Evolutionary conservation across 2,113 vertebrate genomes (phyloP).

Genomic region (Labeo catla): DNA sequence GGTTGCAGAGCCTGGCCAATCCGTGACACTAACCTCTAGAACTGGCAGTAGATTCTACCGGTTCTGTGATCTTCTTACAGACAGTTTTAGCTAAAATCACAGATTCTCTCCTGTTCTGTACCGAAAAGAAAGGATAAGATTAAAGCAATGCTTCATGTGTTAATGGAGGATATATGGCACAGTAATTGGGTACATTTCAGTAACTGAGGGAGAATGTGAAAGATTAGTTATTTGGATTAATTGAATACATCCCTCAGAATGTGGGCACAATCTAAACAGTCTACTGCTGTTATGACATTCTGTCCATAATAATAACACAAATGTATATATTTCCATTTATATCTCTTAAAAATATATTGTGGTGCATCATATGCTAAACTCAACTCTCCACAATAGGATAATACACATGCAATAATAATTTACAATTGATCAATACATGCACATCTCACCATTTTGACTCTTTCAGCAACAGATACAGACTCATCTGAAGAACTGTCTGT

Average conservation of each 20-base stretch:
- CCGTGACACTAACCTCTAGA: no score
- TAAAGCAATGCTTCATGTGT: not conserved
- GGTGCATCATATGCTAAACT: not conserved
- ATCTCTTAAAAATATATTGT: not conserved
- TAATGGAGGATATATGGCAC: not conserved
- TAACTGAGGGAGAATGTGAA: not conserved
- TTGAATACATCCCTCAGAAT: not conserved
- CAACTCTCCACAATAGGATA: not conserved
- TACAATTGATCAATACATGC: not conserved
- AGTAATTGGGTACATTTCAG: not conserved
- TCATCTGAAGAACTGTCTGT: not conserved
- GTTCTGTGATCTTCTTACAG: not conserved
- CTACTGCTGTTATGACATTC: not conserved
- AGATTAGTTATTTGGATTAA: not conserved
- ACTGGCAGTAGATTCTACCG: not conserved
- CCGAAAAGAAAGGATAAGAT: not conserved
- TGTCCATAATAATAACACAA: not conserved
- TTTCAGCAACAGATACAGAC: constrained; percentile 2
- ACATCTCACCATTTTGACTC: constrained; percentile 10
- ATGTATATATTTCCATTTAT: not conserved
- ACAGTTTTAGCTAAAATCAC: not conserved
- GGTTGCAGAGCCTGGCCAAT: no score
- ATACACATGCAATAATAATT: not conserved
- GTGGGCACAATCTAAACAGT: not conserved
- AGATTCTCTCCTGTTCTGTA: constrained; percentile 20